phyloP scores from a whole-genome alignment of 2,797 vertebrate species.

The Lates japonicus region DNA sequence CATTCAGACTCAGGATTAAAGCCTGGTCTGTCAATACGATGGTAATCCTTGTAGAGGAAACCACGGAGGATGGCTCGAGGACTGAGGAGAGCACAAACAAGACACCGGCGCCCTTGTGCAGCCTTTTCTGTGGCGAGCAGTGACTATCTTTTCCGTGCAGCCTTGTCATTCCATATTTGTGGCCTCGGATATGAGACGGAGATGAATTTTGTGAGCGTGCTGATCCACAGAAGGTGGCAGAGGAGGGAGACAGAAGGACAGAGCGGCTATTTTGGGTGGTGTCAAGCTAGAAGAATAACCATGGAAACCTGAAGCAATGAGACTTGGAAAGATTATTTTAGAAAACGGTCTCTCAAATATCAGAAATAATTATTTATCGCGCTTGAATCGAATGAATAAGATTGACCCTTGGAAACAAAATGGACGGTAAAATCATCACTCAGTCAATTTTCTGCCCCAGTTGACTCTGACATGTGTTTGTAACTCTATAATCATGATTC shows the following conservation, averaged over 20 bases:
- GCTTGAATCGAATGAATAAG: slow-evolving; percentile 3
- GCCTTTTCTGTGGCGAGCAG: slow-evolving; percentile 16
- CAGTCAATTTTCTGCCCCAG: neutral
- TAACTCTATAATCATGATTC: slow-evolving; percentile 1
- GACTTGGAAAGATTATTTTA: neutral
- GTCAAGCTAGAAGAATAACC: no score
- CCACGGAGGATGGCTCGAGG: neutral
- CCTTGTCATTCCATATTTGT: slow-evolving; percentile 49
- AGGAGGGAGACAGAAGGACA: slow-evolving; percentile 16
- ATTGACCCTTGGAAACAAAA: neutral
- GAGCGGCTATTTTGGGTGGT: slow-evolving; percentile 27
- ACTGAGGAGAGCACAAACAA: neutral
- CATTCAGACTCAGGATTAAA: slow-evolving; percentile 13
- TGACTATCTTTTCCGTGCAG: neutral
- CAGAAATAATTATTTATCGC: neutral
- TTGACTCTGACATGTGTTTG: slow-evolving; percentile 1
- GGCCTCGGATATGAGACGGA: slow-evolving; percentile 30
- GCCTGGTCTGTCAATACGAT: neutral
- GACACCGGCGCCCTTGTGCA: slow-evolving; percentile 2
- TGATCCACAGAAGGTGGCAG: slow-evolving; percentile 24
- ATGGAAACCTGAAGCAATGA: slow-evolving; percentile 39
- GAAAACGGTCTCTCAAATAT: neutral
- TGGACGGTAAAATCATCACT: slow-evolving; percentile 16
- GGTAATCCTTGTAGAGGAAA: slow-evolving; percentile 12
- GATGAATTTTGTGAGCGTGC: slow-evolving; percentile 27